phyloP scores from a whole-genome alignment of 2,797 vertebrate genomes.

The Kryptopterus vitreolus region DNA sequence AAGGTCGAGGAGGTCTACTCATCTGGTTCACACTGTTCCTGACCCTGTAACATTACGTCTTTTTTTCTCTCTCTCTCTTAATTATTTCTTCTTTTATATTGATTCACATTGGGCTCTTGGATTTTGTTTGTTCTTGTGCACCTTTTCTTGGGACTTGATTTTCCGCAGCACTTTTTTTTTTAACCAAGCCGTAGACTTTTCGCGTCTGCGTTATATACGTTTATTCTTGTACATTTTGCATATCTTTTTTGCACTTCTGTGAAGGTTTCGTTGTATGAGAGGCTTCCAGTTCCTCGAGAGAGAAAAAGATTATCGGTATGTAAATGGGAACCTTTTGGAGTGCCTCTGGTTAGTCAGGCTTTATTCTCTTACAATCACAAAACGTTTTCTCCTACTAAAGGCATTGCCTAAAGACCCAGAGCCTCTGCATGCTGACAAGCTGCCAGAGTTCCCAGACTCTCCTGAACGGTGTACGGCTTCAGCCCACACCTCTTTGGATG shows the following conservation, averaged over 20 bases:
- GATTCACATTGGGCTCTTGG: not conserved
- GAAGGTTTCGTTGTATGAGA: slow-evolving; percentile 45
- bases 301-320: slow-evolving; percentile 38
- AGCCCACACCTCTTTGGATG: not conserved
- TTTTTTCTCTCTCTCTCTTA: not conserved
- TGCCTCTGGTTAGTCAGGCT: not conserved
- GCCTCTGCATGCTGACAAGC: slow-evolving; percentile 31
- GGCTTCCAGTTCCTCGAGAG: slow-evolving; percentile 12
- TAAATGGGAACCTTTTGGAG: not conserved
- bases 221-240: not conserved
- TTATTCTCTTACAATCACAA: no score
- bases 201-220: not conserved
- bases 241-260: slow-evolving; percentile 42
- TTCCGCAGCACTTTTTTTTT: not conserved
- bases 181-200: not conserved
- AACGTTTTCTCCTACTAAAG: slow-evolving; percentile 39
- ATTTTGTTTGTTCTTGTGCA: not conserved
- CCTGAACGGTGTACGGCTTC: slow-evolving; percentile 8
- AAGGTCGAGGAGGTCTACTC: slow-evolving; percentile 47
- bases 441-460: not conserved
- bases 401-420: slow-evolving; percentile 50
- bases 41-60: slow-evolving; percentile 50
- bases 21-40: slow-evolving; percentile 51
- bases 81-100: not conserved
- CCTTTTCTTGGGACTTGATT: not conserved